Evolutionary conservation across 2,113 vertebrate species (phyloP), one percentile per base, ranked within the genome.

Genomic region (Menidia beryllina): DNA sequence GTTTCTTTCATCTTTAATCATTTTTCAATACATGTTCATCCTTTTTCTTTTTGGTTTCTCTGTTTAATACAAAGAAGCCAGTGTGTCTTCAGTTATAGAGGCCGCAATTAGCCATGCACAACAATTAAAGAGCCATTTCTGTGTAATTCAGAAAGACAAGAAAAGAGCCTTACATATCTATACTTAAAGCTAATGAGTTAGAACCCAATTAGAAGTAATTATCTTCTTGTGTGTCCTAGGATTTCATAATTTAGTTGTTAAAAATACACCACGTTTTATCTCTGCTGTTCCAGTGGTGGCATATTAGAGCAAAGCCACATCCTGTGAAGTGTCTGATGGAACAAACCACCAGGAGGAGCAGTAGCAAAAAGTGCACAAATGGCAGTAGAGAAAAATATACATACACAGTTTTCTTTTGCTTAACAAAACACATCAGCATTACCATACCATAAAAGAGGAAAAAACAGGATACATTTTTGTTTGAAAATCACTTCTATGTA

Each of bases 331-430:
- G 21, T 25, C 43, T 25, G 13, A 45, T 58, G 52, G 0, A 7
- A 6, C 6, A 61, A 63, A 76, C 81, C 88, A 90, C 80, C 45
- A 90, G 87, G 75, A 79, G 85, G 89, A 15, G 83, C 81, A 79
- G 10, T 27, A 83, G 83, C 14, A 82, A 48, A 55, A 64, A 67
- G 41, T 41, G 36, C 56, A 69, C 47, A 60, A 38, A 26, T 10
- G 30, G 68, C n/a, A 50, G 10, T 19, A 47, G 11, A 10, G 65
- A 50, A 50, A n/a, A 30, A 14, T 69, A 13, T 27, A 19, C 7
- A 59, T 14, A 27, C 8, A 55, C n/a, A 4, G 15, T 13, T 8
- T 60, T 34, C 26, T 53, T 34, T 51, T n/a, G 10, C 30, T n/a
- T 14, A 0, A 23, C 11, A 20, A 15, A 27, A 20, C 58, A 23